These are phyloP conservation scores for Malurus elegans DNA, from an alignment of 2,113 vertebrate genomes.

Conservation along the genomic window DNA sequence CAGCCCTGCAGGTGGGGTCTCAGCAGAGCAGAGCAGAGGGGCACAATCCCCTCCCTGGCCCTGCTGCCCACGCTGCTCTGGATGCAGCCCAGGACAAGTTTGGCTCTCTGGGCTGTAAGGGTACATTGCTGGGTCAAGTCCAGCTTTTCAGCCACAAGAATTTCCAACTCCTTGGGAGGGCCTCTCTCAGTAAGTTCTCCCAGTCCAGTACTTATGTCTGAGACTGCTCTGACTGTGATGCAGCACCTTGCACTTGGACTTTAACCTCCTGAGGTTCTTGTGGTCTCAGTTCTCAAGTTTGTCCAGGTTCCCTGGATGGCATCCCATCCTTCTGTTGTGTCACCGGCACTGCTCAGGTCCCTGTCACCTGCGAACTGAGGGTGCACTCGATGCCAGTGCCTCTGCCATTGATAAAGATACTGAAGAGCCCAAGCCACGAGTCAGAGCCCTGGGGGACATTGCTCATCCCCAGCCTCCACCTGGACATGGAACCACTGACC, in stretches of 20 bases:
- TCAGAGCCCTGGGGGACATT: background rate
- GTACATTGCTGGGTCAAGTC: background rate
- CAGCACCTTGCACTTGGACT: background rate
- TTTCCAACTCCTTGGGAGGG: background rate
- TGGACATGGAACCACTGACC: accelerated
- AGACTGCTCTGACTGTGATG: background rate
- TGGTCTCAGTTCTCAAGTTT: background rate
- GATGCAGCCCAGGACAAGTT: accelerated
- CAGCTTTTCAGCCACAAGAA: background rate
- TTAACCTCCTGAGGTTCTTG: background rate
- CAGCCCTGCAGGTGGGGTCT: background rate
- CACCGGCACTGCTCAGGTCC: background rate
- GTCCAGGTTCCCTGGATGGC: background rate
- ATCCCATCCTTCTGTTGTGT: background rate
- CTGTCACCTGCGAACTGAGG: background rate
- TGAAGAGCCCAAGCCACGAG: no score
- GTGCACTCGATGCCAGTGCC: background rate
- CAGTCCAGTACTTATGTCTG: background rate
- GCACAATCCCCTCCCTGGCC: background rate
- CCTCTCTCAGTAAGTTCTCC: background rate
- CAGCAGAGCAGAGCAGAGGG: background rate
- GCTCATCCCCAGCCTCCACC: background rate
- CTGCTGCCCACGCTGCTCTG: accelerated
- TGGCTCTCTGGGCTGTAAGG: background rate
- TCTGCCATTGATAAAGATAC: background rate